Conservation (phyloP, 2,113 vertebrate genomes). For the Actinemys pallida region DNA sequence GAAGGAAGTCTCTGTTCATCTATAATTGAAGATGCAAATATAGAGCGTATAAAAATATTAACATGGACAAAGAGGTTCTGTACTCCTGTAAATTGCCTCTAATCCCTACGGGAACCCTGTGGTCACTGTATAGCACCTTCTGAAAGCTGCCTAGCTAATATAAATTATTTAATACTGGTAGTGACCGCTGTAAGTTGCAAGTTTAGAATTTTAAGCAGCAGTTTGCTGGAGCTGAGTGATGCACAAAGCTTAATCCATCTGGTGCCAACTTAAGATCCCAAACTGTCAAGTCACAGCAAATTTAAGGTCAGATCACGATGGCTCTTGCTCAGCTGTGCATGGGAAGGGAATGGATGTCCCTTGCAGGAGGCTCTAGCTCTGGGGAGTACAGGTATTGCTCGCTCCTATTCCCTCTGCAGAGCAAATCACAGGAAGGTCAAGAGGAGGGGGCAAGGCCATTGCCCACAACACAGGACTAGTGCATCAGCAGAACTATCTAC, state of each 20-base stretch:
- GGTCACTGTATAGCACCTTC: neutral
- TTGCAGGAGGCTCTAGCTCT: neutral
- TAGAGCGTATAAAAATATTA: neutral
- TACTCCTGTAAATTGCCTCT: conserved; percentile 8
- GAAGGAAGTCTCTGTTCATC: neutral
- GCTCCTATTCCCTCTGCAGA: neutral
- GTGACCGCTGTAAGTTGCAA: neutral
- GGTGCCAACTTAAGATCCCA: neutral
- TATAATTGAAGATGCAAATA: neutral
- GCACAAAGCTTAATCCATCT: neutral
- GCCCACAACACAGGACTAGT: neutral
- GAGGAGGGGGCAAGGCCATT: neutral
- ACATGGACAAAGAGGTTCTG: neutral
- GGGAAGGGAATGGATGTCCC: neutral
- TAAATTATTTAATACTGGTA: conserved; percentile 8
- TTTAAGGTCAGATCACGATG: neutral
- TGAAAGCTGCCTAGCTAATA: neutral
- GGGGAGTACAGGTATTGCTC: neutral
- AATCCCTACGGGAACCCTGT: neutral
- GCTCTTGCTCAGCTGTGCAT: neutral
- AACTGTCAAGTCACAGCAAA: neutral
- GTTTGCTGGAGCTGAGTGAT: neutral
- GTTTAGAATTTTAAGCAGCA: neutral
- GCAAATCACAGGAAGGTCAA: neutral
- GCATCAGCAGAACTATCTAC: neutral